A percentile compares a stretch with the other conserved stretches of the same genome.
These are phyloP conservation scores for Stegana nigrithorax DNA, from an alignment of 2,888 invertebrate species.

Conservation along the genomic window DNA sequence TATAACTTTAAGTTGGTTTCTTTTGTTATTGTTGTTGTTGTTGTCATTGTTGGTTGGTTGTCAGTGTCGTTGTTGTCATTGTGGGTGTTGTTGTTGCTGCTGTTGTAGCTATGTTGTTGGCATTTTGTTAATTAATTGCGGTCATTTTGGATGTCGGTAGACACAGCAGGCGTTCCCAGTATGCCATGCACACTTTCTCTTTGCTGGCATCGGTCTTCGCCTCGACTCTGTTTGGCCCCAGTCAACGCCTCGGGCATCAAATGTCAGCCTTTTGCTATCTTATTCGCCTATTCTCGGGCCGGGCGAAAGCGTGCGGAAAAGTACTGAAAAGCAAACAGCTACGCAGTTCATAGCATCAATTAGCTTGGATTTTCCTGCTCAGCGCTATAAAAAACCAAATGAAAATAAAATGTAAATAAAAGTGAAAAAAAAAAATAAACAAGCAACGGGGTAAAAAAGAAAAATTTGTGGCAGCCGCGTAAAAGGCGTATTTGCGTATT, in stretches of 20 bases:
- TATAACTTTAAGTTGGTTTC: neutral
- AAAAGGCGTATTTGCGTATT: too few relatives aligned
- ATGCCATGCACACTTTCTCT: too few relatives aligned
- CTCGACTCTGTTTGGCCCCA: neutral
- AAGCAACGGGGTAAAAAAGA: too few relatives aligned
- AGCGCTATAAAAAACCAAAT: neutral
- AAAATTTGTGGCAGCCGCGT: too few relatives aligned
- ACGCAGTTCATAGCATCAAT: slow-evolving; percentile 8
- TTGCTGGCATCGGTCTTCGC: too few relatives aligned
- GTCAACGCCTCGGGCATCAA: neutral
- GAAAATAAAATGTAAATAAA: too few relatives aligned
- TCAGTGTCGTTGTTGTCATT: neutral
- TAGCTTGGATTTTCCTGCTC: neutral
- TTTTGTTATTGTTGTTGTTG: neutral
- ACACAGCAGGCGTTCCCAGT: neutral
- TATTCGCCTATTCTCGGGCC: too few relatives aligned
- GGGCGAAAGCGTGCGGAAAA: slow-evolving; percentile 16
- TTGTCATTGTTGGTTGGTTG: neutral
- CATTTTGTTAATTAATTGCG: slow-evolving; percentile 55
- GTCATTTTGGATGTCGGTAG: slow-evolving; percentile 41
- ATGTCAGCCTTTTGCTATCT: neutral
- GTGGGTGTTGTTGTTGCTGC: neutral
- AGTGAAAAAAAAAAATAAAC: too few relatives aligned
- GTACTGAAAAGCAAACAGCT: neutral
- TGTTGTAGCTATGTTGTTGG: slow-evolving; percentile 1